Evolutionary conservation across 2,113 vertebrate genomes (phyloP), one percentile per base, ranked within the genome.

Genomic region (Oenanthe oenanthe): DNA sequence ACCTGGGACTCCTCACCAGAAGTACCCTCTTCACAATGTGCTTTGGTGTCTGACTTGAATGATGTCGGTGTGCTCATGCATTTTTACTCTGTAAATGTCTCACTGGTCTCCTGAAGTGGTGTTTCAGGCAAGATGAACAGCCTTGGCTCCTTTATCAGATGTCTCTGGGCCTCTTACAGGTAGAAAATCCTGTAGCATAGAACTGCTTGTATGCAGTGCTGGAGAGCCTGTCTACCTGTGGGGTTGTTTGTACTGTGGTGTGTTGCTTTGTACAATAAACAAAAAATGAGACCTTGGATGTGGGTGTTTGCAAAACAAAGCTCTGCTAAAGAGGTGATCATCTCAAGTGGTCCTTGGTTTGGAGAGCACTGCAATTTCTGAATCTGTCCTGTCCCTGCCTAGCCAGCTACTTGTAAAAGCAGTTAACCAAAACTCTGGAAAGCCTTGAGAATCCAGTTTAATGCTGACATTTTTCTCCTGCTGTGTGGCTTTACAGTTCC

Each of bases 111-210:
- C 53, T 78, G 58, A 36, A 73, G 25, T 21, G n/a, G 2, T 48
- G 71, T 76, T 95, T 34, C 14, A 43, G 50, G 72, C 38, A 45
- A 19, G 22, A 15, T 17, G 25, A 63, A 13, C 29, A 25, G 28
- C 34, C 25, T 13, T 47, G 58, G 13, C 4, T 43, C 13, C 9
- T 68, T 51, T 34, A 2, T 43, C 56, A 16, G 29, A 2, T 25
- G 2, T 53, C 5, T 38, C 61, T 72, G 42, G 15, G 28, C 21
- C 40, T 47, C 65, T 75, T 7, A 4, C 3, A 0, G 18, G 0
- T 12, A 31, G n/a, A 26, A 67, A 42, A 32, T 85, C 20, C 17
- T 26, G 13, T 31, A 10, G 51, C 15, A 3, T 0, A 3, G 25
- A 26, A 8, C 28, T 40, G 34, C 21, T 87, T 19, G 1, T 2